These are phyloP conservation scores for Tangara arthus DNA, from an alignment of 2,797 vertebrate genomes.

Conservation along the genomic window DNA sequence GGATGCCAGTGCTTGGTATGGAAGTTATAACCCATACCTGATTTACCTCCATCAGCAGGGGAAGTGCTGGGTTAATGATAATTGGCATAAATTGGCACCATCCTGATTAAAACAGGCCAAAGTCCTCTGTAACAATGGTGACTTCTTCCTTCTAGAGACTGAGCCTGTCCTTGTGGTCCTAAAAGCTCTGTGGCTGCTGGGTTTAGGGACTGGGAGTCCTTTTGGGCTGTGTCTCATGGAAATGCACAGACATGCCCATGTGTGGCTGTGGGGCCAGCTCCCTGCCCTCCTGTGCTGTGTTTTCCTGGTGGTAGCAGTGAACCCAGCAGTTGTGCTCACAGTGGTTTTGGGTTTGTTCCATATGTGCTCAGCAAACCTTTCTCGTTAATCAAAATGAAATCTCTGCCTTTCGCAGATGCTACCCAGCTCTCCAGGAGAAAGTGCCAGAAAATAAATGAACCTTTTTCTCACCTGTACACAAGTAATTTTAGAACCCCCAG, in stretches of 20 bases:
- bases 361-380: background rate
- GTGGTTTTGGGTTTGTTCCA: background rate
- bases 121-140: background rate
- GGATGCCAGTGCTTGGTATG: rapidly evolving
- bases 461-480: background rate
- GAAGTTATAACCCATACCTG: background rate
- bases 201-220: background rate
- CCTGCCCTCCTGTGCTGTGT: background rate
- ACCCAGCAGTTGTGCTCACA: background rate
- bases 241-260: background rate
- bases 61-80: background rate
- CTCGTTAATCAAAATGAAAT: conserved; percentile 21
- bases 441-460: conserved; percentile 15
- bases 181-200: background rate
- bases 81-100: background rate
- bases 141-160: background rate
- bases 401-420: conserved; percentile 20
- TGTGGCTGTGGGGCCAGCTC: background rate
- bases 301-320: background rate
- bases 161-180: background rate
- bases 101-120: background rate
- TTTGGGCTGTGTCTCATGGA: background rate
- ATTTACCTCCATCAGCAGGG: background rate
- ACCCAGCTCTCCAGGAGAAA: background rate
- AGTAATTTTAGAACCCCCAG: background rate